phyloP scores from a whole-genome alignment of 2,113 vertebrate genomes.

The Calidris pygmaea region DNA sequence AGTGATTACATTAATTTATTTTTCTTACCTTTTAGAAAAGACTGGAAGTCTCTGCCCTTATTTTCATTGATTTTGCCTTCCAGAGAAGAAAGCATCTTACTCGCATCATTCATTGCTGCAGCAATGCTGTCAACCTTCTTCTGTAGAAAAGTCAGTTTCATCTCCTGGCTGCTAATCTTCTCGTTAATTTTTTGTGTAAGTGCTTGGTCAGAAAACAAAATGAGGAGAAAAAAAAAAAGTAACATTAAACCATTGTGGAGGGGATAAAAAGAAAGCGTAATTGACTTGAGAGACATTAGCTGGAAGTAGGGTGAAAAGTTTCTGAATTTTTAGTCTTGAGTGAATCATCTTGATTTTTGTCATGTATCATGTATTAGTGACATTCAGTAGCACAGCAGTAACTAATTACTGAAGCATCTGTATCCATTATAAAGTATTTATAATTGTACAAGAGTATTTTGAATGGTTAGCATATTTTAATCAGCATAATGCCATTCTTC shows the following conservation, averaged over 20 bases:
- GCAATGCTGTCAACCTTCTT: conserved; percentile 75
- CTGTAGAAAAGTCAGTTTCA: conserved; percentile 72
- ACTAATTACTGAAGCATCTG: conserved; percentile 33
- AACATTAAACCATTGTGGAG: neutral
- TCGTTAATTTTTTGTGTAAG: conserved; percentile 71
- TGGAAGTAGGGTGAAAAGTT: neutral
- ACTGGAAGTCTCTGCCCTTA: conserved; percentile 67
- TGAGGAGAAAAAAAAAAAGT: neutral
- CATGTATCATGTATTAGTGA: neutral
- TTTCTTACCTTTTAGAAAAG: conserved; percentile 79
- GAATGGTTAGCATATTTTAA: conserved; percentile 45
- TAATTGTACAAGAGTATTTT: neutral
- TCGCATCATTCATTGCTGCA: conserved; percentile 61
- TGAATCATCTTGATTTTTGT: conserved; percentile 14
- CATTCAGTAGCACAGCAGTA: conserved; percentile 6
- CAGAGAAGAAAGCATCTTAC: conserved; percentile 66
- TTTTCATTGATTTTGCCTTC: conserved; percentile 78
- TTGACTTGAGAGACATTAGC: neutral
- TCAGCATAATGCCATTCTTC: neutral
- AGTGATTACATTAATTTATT: conserved; percentile 64
- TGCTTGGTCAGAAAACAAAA: conserved; percentile 39
- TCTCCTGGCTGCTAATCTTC: conserved; percentile 73
- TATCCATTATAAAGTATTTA: conserved; percentile 37
- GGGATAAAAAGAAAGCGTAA: neutral
- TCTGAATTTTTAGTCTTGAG: neutral